A percentile compares a stretch with the other conserved stretches of the same genome.
Evolutionary conservation across 37 sponge, comb jelly and placozoan species (phyloP).

Genomic region (Mnemiopsis leidyi): DNA sequence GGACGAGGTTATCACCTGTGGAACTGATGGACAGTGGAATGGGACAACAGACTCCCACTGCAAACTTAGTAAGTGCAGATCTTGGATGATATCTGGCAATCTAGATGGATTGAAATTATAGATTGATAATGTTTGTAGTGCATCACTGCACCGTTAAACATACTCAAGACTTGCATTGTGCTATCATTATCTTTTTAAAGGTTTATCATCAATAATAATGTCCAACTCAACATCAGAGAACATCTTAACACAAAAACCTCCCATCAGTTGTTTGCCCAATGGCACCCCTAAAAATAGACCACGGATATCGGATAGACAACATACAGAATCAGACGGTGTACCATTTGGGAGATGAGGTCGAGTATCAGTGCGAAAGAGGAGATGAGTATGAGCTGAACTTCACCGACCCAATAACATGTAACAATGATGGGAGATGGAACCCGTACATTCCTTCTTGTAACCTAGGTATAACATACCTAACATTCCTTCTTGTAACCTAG

Average conservation of each 20-base stretch:
- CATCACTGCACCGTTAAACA: no score
- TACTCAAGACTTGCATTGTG: no score
- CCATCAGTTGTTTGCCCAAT: slow-evolving; percentile 14
- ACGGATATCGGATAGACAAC: not conserved
- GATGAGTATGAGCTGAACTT: slow-evolving; percentile 46
- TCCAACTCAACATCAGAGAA: no score
- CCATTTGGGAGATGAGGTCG: slow-evolving; percentile 58
- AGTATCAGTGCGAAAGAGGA: not conserved
- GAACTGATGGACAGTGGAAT: not conserved
- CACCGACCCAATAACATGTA: slow-evolving; percentile 28
- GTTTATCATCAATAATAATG: no score
- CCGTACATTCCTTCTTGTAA: slow-evolving; percentile 55
- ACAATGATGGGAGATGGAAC: not conserved
- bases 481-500: no score
- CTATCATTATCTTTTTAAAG: no score
- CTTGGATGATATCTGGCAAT: no score
- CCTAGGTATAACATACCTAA: not conserved
- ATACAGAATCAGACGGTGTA: not conserved
- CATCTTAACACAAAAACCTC: no score
- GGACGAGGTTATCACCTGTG: not conserved
- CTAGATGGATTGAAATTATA: no score
- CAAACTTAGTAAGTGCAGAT: slow-evolving; percentile 3
- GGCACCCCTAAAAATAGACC: slow-evolving; percentile 2
- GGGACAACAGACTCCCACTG: not conserved
- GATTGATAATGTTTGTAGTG: no score